Conservation (phyloP, 1,140 invertebrate genomes). For the Drosophila simulans region DNA sequence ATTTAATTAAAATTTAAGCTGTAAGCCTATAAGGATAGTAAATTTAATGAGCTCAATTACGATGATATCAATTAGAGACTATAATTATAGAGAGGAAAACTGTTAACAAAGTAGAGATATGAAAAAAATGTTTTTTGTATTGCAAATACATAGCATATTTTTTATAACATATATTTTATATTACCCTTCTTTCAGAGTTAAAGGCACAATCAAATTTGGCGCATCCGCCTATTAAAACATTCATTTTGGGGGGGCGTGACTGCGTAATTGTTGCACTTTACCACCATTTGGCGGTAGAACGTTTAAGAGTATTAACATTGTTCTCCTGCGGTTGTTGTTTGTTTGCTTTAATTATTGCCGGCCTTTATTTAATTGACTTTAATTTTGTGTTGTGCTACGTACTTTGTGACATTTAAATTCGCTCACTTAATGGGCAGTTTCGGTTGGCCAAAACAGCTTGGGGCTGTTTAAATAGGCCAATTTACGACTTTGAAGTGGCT, state of each 20-base stretch:
- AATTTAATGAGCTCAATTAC: too few species aligned
- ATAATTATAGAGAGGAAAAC: too few species aligned
- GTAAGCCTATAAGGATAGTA: too few species aligned
- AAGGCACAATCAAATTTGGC: not conserved
- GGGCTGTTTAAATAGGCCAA: slow-evolving; percentile 31
- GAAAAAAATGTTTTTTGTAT: not conserved
- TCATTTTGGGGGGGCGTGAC: slow-evolving; percentile 7
- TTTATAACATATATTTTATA: not conserved
- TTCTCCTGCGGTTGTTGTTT: slow-evolving; percentile 12
- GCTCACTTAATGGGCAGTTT: slow-evolving; percentile 25
- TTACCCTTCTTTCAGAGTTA: not conserved
- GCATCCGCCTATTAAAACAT: not conserved
- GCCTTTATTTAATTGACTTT: slow-evolving; percentile 48
- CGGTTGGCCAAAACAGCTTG: slow-evolving; percentile 8
- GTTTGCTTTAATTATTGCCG: slow-evolving; percentile 37
- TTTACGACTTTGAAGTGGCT: slow-evolving; percentile 20
- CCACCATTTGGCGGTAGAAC: not conserved
- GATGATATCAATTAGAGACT: too few species aligned
- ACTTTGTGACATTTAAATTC: slow-evolving; percentile 39
- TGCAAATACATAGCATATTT: not conserved
- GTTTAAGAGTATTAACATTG: slow-evolving; percentile 28
- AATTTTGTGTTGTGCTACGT: slow-evolving; percentile 23
- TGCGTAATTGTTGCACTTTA: slow-evolving; percentile 30
- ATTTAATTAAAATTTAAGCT: too few species aligned
- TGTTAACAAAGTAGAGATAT: not conserved